Percentiles rank a stretch among this genome's conserved stretches.
Evolutionary conservation across 2,888 invertebrate genomes (phyloP).

Genomic region (Synergus japonicus): DNA sequence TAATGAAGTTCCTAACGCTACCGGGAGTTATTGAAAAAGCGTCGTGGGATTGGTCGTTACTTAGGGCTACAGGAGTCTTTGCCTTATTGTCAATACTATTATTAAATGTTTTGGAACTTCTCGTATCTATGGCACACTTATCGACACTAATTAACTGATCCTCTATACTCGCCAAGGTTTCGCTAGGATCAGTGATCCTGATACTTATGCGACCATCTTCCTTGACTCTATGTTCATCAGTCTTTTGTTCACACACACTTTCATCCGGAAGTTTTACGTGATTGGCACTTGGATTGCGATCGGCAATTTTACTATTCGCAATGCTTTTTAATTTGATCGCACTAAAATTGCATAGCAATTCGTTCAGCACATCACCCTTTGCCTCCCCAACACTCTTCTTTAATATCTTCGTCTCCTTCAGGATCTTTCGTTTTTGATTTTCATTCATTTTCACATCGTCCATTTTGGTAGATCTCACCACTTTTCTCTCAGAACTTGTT

Average conservation of each 20-base stretch:
- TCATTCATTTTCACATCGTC: slow-evolving; percentile 14
- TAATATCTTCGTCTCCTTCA: background rate
- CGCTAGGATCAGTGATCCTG: slow-evolving; percentile 28
- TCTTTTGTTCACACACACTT: slow-evolving; percentile 44
- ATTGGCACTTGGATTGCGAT: slow-evolving; percentile 34
- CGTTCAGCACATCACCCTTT: slow-evolving; percentile 70
- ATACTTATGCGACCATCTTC: slow-evolving; percentile 39
- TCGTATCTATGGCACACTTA: slow-evolving; percentile 73
- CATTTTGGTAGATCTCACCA: background rate
- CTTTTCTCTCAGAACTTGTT: background rate
- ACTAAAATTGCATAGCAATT: slow-evolving; percentile 70
- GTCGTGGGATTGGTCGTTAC: slow-evolving; percentile 70
- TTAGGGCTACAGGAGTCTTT: slow-evolving; percentile 72
- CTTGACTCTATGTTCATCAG: slow-evolving; percentile 45
- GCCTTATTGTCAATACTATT: slow-evolving; percentile 75
- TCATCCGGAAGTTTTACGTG: slow-evolving; percentile 31
- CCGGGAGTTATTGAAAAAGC: slow-evolving; percentile 70
- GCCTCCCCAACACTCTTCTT: slow-evolving; percentile 60
- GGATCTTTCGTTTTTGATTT: slow-evolving; percentile 11
- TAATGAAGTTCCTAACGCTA: slow-evolving; percentile 74
- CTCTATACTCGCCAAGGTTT: slow-evolving; percentile 43
- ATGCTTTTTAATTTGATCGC: slow-evolving; percentile 65
- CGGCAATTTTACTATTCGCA: background rate
- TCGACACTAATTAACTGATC: slow-evolving; percentile 56
- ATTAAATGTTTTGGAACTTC: slow-evolving; percentile 59